Percentiles rank a stretch among this genome's conserved stretches.
Conservation (phyloP, 2,797 vertebrate genomes). For the Alauda arvensis region DNA sequence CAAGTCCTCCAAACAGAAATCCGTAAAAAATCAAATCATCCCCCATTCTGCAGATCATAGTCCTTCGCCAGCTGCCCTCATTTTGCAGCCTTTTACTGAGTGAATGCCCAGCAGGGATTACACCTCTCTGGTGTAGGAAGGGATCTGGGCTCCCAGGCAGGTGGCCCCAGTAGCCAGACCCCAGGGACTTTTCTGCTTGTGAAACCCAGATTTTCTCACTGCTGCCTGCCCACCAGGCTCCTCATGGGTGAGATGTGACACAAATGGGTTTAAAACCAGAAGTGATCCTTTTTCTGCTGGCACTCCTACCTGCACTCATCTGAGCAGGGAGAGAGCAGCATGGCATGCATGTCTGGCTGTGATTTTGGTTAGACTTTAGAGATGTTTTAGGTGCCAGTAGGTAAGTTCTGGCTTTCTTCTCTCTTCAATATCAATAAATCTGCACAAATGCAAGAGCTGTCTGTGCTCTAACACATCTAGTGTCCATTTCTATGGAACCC, state of each 20-base stretch:
- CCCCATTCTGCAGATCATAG: neutral
- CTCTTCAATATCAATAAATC: neutral
- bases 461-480: neutral
- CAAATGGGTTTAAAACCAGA: neutral
- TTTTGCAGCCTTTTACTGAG: neutral
- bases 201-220: neutral
- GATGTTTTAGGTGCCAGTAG: neutral
- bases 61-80: neutral
- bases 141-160: fast-evolving
- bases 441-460: neutral
- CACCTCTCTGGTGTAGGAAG: neutral
- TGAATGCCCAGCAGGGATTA: neutral
- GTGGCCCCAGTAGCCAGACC: neutral
- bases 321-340: neutral
- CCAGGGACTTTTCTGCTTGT: neutral
- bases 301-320: neutral
- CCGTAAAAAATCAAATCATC: neutral
- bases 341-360: fast-evolving
- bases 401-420: neutral
- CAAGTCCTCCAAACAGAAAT: neutral
- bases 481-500: neutral
- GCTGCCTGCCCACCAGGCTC: neutral
- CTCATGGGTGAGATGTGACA: neutral
- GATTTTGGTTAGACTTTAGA: neutral
- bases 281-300: neutral